phyloP scores from a whole-genome alignment of 1,140 invertebrate species.

The Teleopsis dalmanni region DNA sequence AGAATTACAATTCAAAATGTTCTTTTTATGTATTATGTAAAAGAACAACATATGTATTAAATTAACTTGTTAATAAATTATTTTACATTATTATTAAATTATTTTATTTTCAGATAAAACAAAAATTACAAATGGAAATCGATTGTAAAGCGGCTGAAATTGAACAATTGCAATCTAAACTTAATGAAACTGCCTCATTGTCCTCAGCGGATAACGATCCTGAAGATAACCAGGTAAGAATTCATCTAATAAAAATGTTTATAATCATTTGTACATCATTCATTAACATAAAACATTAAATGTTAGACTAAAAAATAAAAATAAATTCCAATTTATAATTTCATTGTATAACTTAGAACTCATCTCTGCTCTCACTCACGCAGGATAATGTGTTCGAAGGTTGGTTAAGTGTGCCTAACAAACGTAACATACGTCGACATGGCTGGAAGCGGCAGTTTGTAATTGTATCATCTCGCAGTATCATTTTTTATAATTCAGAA shows the following conservation, averaged over 20 bases:
- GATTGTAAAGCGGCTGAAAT: constrained; percentile 95
- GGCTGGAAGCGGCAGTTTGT: constrained; percentile 97
- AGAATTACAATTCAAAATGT: no score
- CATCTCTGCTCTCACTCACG: constrained; percentile 39
- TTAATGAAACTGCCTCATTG: constrained; percentile 83
- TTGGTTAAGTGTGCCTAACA: constrained; percentile 91
- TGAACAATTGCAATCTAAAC: constrained; percentile 79
- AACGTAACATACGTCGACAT: constrained; percentile 89
- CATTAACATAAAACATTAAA: neutral
- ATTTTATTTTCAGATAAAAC: constrained; percentile 55
- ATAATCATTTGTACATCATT: neutral
- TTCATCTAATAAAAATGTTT: neutral
- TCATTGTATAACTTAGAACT: constrained; percentile 25
- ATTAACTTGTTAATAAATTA: no score
- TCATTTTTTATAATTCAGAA: constrained; percentile 95
- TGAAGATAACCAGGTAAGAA: constrained; percentile 54
- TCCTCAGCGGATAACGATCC: constrained; percentile 83
- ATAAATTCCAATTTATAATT: neutral
- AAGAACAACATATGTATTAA: no score
- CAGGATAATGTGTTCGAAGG: constrained; percentile 79
- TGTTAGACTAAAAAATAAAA: neutral
- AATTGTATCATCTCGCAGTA: constrained; percentile 92
- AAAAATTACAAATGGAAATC: constrained; percentile 85
- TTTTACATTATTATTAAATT: no score
- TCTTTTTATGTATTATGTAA: no score